A percentile compares a stretch with the other conserved stretches of the same genome.
These are phyloP conservation scores for Thecophora atra DNA, from an alignment of 2,888 invertebrate species.

Conservation along the genomic window DNA sequence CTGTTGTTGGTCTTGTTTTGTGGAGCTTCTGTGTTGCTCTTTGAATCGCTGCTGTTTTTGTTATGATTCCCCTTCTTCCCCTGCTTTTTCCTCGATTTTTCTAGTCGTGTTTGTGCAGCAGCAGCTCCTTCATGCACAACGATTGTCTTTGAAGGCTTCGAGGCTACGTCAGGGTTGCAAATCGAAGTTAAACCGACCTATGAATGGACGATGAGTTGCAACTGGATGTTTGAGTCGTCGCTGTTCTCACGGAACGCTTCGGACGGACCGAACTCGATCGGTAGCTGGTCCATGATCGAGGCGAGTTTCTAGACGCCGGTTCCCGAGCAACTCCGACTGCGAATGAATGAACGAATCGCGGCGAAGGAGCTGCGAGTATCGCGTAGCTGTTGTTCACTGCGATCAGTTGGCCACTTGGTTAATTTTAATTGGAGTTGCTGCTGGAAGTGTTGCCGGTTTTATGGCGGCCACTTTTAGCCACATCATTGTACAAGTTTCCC, in stretches of 20 bases:
- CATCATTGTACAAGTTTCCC: slow-evolving; percentile 32
- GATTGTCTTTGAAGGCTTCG: neutral
- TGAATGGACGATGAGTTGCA: too few relatives aligned
- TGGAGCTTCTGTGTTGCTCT: slow-evolving; percentile 3
- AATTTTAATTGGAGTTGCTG: slow-evolving; percentile 22
- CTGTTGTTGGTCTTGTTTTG: neutral
- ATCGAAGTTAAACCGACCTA: neutral
- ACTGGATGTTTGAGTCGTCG: neutral
- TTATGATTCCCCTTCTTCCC: slow-evolving; percentile 2
- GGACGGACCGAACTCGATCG: neutral
- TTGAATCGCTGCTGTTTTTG: slow-evolving; percentile 31
- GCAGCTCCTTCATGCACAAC: neutral
- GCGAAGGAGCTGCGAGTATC: neutral
- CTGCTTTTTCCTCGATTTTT: neutral
- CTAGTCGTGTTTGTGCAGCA: neutral
- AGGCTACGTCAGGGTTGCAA: neutral
- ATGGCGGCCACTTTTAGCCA: slow-evolving; percentile 23
- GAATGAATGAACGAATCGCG: slow-evolving; percentile 12
- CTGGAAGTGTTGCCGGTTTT: slow-evolving; percentile 13
- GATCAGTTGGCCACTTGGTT: slow-evolving; percentile 30
- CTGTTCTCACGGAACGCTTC: neutral
- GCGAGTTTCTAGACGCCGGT: neutral
- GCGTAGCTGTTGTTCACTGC: slow-evolving; percentile 9
- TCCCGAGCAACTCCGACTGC: neutral
- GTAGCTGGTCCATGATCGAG: neutral